Evolutionary conservation across 1,140 invertebrate genomes (phyloP).

Genomic region (Heterodera carotae): DNA sequence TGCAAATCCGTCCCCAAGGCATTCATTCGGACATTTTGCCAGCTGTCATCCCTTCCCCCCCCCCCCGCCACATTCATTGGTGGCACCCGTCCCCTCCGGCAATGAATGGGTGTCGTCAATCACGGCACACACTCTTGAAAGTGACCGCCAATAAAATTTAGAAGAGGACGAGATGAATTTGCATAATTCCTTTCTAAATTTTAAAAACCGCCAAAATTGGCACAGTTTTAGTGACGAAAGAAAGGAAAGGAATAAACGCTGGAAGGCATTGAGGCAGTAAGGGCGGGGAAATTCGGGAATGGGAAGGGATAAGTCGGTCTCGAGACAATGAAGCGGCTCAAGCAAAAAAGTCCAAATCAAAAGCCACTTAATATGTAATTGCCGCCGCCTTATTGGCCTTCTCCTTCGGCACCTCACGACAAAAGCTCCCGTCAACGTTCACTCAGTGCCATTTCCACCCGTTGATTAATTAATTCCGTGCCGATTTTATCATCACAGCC

Average conservation of each 20-base stretch:
- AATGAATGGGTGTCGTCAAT: slow-evolving; percentile 27
- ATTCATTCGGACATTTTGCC: slow-evolving; percentile 15
- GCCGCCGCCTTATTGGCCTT: not conserved
- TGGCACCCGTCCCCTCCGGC: not conserved
- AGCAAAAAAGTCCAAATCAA: too few species aligned
- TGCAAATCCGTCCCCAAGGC: slow-evolving; percentile 17
- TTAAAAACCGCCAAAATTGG: slow-evolving; percentile 11
- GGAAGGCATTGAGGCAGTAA: not conserved
- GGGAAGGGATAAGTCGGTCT: not conserved
- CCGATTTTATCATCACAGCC: not conserved
- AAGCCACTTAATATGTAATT: not conserved
- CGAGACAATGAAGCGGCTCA: too few species aligned
- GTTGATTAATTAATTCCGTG: not conserved
- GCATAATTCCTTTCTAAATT: slow-evolving; percentile 19
- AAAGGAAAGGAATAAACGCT: not conserved
- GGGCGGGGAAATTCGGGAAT: slow-evolving; percentile 1
- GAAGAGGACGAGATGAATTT: not conserved
- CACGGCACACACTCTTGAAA: slow-evolving; percentile 6
- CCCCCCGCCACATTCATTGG: not conserved
- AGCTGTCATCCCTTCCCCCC: slow-evolving; percentile 17
- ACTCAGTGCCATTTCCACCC: not conserved
- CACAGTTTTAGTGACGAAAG: slow-evolving; percentile 18
- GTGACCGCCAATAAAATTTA: not conserved
- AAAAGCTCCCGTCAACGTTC: not conserved
- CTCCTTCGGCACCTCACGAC: not conserved